Conservation (phyloP, 2,113 vertebrate species). For the Dascyllus trimaculatus region DNA sequence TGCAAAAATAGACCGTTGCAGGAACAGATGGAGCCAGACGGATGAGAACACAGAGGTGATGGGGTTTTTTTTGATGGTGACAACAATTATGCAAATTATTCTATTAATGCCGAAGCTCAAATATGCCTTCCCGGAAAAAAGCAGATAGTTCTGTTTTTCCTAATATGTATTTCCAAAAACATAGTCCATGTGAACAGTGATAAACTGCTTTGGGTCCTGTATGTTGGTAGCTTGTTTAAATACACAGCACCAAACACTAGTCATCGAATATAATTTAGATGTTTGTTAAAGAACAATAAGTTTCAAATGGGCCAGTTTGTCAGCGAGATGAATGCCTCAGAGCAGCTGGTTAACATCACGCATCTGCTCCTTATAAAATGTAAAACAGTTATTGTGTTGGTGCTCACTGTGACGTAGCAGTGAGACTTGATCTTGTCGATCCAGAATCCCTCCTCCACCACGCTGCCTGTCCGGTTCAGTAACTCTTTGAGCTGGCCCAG, state of each 20-base stretch:
- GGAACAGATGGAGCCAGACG: conserved; percentile 13
- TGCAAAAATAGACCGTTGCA: background rate
- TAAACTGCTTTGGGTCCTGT: too few species aligned
- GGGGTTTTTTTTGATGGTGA: background rate
- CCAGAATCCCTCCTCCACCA: conserved; percentile 94
- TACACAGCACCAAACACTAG: too few species aligned
- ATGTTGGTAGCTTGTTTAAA: too few species aligned
- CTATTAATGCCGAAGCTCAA: background rate
- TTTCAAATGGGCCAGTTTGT: too few species aligned
- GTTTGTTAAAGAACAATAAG: too few species aligned
- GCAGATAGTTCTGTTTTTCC: background rate
- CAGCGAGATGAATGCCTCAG: too few species aligned
- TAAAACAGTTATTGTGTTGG: background rate
- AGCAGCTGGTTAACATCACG: background rate
- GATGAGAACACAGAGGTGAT: background rate
- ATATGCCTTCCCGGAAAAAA: background rate
- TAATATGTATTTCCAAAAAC: background rate
- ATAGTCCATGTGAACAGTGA: too few species aligned
- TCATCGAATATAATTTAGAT: background rate
- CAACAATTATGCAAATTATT: background rate
- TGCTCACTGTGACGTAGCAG: conserved; percentile 91
- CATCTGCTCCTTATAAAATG: background rate
- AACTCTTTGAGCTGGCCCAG: conserved; percentile 92
- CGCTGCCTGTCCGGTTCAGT: conserved; percentile 87
- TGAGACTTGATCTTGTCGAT: conserved; percentile 96